Evolutionary conservation across 2,888 invertebrate genomes (phyloP), one percentile per base, ranked within the genome.

Genomic region (Caenorhabditis imperialis): DNA sequence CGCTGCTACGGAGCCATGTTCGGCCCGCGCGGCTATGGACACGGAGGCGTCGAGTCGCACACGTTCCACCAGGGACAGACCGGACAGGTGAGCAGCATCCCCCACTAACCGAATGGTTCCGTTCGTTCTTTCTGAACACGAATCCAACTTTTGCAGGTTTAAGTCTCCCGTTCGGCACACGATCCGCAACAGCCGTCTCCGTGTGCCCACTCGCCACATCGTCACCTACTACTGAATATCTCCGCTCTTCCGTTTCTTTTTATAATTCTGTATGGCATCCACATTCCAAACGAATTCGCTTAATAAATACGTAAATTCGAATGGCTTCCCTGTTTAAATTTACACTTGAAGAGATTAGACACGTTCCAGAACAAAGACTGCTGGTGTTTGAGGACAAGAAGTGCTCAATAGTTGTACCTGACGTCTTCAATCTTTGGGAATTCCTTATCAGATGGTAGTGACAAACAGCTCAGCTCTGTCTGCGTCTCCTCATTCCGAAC

Each of bases 1-100:
- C 92, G 92, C 0, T 93, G 92, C 86, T 92, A 93, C 83, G 90
- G 92, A 1, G 91, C 92, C 14, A 88, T 92, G 10, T 93, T 91
- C 88, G 93, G 92, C 51, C 92, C 92, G 38, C 91, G 91, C 80
- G 91, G 91, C 88, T 88, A 85, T 62, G 86, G 86, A 38, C 78
- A 78, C 42, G 81, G 78, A 50, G 81, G 81, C 23, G 90, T 91
- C 12, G 91, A 92, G 81, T 92, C 92, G 81, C 92, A 92, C 88
- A 90, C 91, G 55, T 92, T 88, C 79, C 83, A 85, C 71, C 61
- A 80, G 27, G 79, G 79, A 48, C 71, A 76, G 53, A 79, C 79
- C 44, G 79, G 79, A 55, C 71, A 77, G 79, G 79, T 72, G 37
- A 48, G 62, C 22, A n/a, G 30, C 33, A 37, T 12, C 27, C 20